Conservation (phyloP, 2,888 invertebrate genomes). For the Macaria notata region DNA sequence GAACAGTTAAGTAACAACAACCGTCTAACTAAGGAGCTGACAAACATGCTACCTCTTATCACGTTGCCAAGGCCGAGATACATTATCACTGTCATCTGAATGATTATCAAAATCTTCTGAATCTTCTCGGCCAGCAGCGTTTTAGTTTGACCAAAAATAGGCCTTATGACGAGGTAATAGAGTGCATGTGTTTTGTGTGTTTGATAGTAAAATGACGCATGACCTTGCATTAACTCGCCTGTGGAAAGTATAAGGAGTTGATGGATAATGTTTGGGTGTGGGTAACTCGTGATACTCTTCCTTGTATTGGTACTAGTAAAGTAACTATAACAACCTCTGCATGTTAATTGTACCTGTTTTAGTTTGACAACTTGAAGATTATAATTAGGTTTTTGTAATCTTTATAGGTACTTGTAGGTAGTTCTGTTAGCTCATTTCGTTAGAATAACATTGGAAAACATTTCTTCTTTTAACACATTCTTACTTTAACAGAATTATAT, state of each 20-base stretch:
- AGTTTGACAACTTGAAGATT: too few species aligned
- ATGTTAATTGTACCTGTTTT: too few species aligned
- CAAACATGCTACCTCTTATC: constrained; percentile 32
- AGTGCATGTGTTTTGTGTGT: constrained; percentile 9
- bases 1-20: constrained; percentile 19
- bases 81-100: constrained; percentile 58
- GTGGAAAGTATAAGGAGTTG: constrained; percentile 27
- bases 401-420: too few species aligned
- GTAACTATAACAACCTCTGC: too few species aligned
- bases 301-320: not conserved
- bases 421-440: too few species aligned
- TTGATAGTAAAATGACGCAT: constrained; percentile 11
- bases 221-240: constrained; percentile 30
- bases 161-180: constrained; percentile 17
- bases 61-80: constrained; percentile 49
- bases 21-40: constrained; percentile 17
- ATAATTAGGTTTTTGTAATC: too few species aligned
- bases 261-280: constrained; percentile 27
- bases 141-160: constrained; percentile 22
- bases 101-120: constrained; percentile 47
- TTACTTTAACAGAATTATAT: too few species aligned
- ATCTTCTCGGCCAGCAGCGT: constrained; percentile 35
- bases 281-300: constrained; percentile 24
- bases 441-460: too few species aligned
- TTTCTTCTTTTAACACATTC: too few species aligned